phyloP scores from a whole-genome alignment of 2,113 vertebrate genomes.

The Prionailurus viverrinus region DNA sequence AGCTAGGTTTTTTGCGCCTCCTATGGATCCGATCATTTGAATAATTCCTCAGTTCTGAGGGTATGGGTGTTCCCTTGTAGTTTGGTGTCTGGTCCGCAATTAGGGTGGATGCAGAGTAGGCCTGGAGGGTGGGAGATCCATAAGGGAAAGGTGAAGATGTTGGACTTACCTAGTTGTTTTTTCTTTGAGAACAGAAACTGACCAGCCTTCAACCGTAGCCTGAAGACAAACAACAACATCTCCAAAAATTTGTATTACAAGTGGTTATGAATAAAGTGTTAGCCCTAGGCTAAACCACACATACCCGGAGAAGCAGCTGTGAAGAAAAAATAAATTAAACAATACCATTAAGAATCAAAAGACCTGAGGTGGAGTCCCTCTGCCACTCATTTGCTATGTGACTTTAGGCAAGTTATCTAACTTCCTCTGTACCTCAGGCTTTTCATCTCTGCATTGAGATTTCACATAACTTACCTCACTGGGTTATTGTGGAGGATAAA shows the following conservation, averaged over 20 bases:
- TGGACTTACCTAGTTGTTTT: neutral
- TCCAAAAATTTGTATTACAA: neutral
- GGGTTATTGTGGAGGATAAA: neutral
- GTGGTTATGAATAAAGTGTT: neutral
- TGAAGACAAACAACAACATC: neutral
- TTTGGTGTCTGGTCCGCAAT: neutral
- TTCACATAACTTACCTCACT: constrained; percentile 12
- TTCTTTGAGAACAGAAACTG: neutral
- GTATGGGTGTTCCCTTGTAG: neutral
- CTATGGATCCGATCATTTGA: neutral
- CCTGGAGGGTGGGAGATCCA: neutral
- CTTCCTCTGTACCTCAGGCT: neutral
- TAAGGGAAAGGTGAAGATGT: neutral
- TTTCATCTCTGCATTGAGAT: neutral
- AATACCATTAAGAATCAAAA: neutral
- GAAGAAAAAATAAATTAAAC: neutral
- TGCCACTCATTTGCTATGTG: neutral
- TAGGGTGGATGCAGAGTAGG: neutral
- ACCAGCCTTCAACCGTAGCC: neutral
- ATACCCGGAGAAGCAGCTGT: neutral
- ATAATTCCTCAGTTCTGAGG: neutral
- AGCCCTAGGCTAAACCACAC: neutral
- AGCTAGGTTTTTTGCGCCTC: neutral
- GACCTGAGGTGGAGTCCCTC: neutral
- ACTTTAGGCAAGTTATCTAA: constrained; percentile 23